These are phyloP conservation scores for Melanophora roralis DNA, from an alignment of 2,888 invertebrate genomes.

Conservation along the genomic window DNA sequence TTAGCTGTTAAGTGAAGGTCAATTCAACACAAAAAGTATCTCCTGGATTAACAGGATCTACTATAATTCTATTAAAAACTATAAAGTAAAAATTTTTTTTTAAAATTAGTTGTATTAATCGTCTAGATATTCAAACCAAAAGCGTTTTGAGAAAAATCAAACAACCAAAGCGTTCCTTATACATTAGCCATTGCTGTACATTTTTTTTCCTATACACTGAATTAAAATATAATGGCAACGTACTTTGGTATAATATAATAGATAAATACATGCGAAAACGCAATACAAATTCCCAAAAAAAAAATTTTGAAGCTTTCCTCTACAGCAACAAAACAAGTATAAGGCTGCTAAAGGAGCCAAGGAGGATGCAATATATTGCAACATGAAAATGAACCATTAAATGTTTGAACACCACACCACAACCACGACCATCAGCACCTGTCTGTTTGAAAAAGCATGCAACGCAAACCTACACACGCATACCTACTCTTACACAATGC, in stretches of 20 bases:
- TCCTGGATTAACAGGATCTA: no score
- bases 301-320: conserved; percentile 1
- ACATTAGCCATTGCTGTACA: conserved; percentile 36
- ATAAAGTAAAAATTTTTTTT: no score
- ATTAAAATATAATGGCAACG: conserved; percentile 52
- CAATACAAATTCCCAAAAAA: conserved; percentile 46
- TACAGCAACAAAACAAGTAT: conserved; percentile 28
- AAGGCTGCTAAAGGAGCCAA: not conserved
- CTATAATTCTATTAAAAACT: no score
- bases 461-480: not conserved
- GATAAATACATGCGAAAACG: conserved; percentile 63
- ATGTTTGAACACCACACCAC: conserved; percentile 52
- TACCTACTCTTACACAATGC: not conserved
- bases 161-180: not conserved
- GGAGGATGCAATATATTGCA: not conserved
- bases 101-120: no score
- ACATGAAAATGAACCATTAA: conserved; percentile 45
- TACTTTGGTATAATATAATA: conserved; percentile 54
- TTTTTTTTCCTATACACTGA: conserved; percentile 40
- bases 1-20: no score
- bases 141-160: no score
- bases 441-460: conserved; percentile 26
- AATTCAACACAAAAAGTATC: no score
- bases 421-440: conserved; percentile 48
- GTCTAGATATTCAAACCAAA: no score